Base-by-base conservation (phyloP, 2,113 vertebrate genomes). In the Natator depressus region DNA sequence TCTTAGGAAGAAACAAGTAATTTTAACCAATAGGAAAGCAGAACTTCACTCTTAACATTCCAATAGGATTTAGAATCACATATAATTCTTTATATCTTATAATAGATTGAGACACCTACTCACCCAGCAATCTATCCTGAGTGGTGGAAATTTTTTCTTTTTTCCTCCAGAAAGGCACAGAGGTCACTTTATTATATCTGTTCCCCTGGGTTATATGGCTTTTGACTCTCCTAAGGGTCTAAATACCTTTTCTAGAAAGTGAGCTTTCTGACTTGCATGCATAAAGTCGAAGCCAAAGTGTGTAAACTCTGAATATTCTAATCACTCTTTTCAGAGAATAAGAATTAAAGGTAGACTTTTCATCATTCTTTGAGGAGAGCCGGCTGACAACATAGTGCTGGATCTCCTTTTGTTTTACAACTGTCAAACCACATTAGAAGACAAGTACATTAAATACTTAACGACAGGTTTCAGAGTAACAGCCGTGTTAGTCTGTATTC, bases 361-460 rank as follows among this genome's bases (percentile, higher is more conserved):
- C 25, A 69, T 14, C 81, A 13, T 80, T 20, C 14, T 89, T 80
- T 1, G 0, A 80, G 89, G 86, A 87, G 93, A 91, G 49, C 90
- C 95, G 80, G 82, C 10, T 92, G 87, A 76, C 53, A 92, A 89
- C 76, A 47, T 8, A 57, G 7, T 91, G 54, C 96, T 96, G 6
- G 2, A 54, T 91, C 47, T 89, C 49, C 87, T 49, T 95, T 96
- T 96, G 85, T 95, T 95, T 97, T 95, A 53, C 88, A 75, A 91
- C 92, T 95, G 93, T 94, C 93, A 94, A 87, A 92, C 92, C 95
- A 94, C 89, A 95, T 38, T n/a, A 29, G 29, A 69, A 97, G 93
- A 95, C 19, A 0, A 83, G 87, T 95, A 94, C 93, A 91, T 96
- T 97, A 95, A 88, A 95, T 95, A 69, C 25, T 82, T 88, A 84